phyloP scores from a whole-genome alignment of 1,140 invertebrate species.

The Akabosia matsudoensis region DNA sequence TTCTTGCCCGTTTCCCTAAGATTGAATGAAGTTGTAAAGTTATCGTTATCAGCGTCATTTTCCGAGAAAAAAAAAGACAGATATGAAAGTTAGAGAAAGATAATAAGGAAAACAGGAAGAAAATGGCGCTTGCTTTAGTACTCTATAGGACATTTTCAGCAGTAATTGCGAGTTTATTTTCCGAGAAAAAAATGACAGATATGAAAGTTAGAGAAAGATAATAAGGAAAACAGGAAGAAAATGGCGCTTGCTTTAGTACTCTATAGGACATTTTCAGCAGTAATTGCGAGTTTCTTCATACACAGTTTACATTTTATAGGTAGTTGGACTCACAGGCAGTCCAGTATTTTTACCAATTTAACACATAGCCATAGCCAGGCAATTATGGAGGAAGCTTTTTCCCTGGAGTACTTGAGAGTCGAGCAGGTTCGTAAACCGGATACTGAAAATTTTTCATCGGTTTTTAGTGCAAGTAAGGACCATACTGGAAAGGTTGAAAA shows the following conservation, averaged over 20 bases:
- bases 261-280: not conserved
- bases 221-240: not conserved
- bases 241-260: not conserved
- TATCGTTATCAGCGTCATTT: constrained; percentile 4
- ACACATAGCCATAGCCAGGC: no score
- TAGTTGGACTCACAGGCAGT: no score
- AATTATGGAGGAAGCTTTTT: no score
- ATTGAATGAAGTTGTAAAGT: constrained; percentile 18
- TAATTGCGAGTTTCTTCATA: no score
- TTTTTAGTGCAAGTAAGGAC: no score
- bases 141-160: not conserved
- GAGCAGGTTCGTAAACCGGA: no score
- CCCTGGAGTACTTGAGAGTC: no score
- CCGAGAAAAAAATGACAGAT: not conserved
- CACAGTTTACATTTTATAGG: no score
- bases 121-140: not conserved
- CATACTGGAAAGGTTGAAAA: no score
- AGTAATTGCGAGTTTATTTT: no score
- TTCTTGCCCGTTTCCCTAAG: not conserved
- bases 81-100: not conserved
- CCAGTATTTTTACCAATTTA: no score
- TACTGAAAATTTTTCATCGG: no score
- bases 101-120: not conserved
- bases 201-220: not conserved
- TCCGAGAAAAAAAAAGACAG: not conserved